Base-by-base conservation (phyloP, 2,113 vertebrate species). In the Gallinago paraguaiae region DNA sequence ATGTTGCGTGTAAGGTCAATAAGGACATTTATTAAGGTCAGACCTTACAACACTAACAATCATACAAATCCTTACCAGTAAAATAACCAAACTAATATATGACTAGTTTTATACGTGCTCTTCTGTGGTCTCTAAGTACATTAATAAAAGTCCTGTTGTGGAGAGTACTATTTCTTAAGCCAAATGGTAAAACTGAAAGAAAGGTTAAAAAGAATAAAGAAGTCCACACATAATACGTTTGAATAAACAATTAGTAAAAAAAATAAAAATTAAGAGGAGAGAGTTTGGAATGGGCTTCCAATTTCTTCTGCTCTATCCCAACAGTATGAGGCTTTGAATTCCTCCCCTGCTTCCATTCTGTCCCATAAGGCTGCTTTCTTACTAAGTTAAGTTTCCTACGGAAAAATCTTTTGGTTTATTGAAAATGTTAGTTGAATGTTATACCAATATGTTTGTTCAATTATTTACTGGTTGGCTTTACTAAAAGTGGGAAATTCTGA, bases 261-360 rank as follows among this genome's bases (percentile, higher is more conserved):
- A 18, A 31, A 1, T 6, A 15, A 63, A 51, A 25, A 33, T 0
- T 3, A 18, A 39, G 3, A 31, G 19, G 37, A 7, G 0, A 53
- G 14, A 68, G n/a, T 69, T 71, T 67, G 48, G 33, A 67, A 70
- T 3, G 4, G 33, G 30, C 35, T 82, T 61, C 35, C 13, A 27
- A 28, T 59, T 74, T 59, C 37, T 57, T 67, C 33, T 70, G 30
- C 74, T 82, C 54, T 64, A 6, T 5, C 35, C 77, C 28, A 88
- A 17, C 1, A 3, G 7, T 28, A 17, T 9, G 11, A 16, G 10
- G 12, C 11, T 80, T 37, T 6, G 1, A 81, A 61, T 70, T 67
- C 25, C 30, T 54, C 35, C 48, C 63, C 25, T 16, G 25, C 33
- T 86, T 50, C n/a, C 9, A 12, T 28, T 65, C 59, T 48, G 37